phyloP scores from a whole-genome alignment of 2,888 invertebrate species.

The Dolichopus griseipennis region DNA sequence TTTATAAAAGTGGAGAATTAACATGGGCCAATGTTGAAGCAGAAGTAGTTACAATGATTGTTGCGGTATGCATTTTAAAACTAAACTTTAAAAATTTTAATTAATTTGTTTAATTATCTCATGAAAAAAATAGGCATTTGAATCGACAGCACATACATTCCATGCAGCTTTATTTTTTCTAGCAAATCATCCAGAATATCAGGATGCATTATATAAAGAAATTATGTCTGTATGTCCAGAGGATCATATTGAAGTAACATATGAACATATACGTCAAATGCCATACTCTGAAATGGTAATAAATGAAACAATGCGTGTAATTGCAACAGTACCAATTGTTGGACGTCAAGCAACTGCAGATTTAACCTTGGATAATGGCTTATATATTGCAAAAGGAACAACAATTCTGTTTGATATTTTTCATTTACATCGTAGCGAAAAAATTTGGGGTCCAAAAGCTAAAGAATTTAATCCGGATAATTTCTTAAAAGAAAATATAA shows the following conservation, averaged over 20 bases:
- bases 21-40: neutral
- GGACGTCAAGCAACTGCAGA: neutral
- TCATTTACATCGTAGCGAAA: constrained; percentile 10
- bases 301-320: constrained; percentile 8
- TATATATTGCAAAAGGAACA: neutral
- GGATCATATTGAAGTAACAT: constrained; percentile 16
- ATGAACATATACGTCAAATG: constrained; percentile 18
- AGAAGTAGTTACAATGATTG: neutral
- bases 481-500: constrained; percentile 8
- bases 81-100: neutral
- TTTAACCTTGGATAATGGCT: neutral
- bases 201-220: constrained; percentile 27
- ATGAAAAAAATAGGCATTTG: constrained; percentile 24
- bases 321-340: neutral
- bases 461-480: constrained; percentile 9
- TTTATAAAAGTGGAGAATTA: neutral
- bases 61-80: neutral
- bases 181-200: constrained; percentile 29
- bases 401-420: neutral
- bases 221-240: constrained; percentile 20
- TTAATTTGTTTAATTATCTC: too few species aligned
- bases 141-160: constrained; percentile 27
- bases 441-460: constrained; percentile 10
- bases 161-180: constrained; percentile 25
- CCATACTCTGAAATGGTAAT: constrained; percentile 9